phyloP scores from a whole-genome alignment of 2,113 vertebrate genomes.

The Onychostoma macrolepis region DNA sequence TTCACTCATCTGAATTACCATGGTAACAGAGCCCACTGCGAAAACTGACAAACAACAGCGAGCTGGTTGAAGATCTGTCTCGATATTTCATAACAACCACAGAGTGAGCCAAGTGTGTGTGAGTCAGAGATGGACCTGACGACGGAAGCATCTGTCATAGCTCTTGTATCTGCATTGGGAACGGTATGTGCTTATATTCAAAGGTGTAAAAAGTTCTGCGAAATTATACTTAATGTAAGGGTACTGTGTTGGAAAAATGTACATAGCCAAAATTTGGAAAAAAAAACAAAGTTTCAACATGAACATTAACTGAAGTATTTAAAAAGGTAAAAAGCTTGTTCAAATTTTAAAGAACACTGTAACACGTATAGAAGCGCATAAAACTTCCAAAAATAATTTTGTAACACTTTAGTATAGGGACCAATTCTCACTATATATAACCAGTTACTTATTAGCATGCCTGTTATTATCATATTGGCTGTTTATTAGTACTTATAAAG shows the following conservation, averaged over 20 bases:
- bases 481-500: too few relatives aligned
- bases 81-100: slow-evolving; percentile 74
- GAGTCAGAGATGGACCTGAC: slow-evolving; percentile 60
- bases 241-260: neutral
- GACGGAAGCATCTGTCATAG: slow-evolving; percentile 65
- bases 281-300: neutral
- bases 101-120: slow-evolving; percentile 58
- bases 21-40: slow-evolving; percentile 73
- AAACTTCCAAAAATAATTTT: neutral
- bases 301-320: neutral
- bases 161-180: slow-evolving; percentile 67
- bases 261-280: neutral
- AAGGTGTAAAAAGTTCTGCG: neutral
- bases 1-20: slow-evolving; percentile 68
- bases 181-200: slow-evolving; percentile 60
- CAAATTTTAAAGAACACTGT: neutral
- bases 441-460: too few relatives aligned
- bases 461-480: too few relatives aligned
- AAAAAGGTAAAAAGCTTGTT: neutral
- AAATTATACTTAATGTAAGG: neutral
- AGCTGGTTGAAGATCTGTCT: slow-evolving; percentile 66
- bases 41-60: slow-evolving; percentile 63
- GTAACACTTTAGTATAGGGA: too few relatives aligned
- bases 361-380: neutral
- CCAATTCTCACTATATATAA: too few relatives aligned